Evolutionary conservation across 2,113 vertebrate genomes (phyloP).

Genomic region (Malurus melanocephalus): DNA sequence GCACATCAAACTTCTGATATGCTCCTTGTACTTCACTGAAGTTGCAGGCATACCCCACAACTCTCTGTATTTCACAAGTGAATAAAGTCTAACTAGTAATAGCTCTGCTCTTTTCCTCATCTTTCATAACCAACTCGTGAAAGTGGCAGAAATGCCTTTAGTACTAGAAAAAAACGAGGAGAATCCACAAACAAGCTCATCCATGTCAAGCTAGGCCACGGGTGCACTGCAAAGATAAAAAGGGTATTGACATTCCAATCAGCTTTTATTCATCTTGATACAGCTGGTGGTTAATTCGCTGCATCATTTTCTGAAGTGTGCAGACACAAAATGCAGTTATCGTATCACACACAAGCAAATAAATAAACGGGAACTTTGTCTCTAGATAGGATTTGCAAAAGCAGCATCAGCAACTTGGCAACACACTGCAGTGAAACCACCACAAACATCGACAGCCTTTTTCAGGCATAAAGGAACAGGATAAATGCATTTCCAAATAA

Average conservation of each 20-base stretch:
- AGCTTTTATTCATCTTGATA: constrained; percentile 38
- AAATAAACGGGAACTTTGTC: neutral
- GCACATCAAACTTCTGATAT: neutral
- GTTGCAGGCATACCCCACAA: neutral
- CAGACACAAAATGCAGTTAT: constrained; percentile 4
- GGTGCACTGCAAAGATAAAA: constrained; percentile 25
- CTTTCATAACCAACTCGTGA: neutral
- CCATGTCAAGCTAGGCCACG: constrained; percentile 3
- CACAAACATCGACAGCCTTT: neutral
- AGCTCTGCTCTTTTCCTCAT: neutral
- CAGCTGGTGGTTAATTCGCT: constrained; percentile 67
- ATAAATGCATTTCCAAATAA: neutral
- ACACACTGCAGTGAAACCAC: neutral
- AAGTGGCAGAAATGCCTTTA: neutral
- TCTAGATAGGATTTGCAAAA: neutral
- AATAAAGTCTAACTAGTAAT: neutral
- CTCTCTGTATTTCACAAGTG: neutral
- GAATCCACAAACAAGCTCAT: constrained; percentile 4
- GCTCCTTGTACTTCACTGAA: neutral
- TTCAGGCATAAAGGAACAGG: neutral
- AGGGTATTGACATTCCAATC: constrained; percentile 26
- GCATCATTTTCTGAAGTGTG: constrained; percentile 72
- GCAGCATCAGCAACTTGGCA: constrained; percentile 1
- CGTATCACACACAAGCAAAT: neutral
- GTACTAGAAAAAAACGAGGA: neutral